Evolutionary conservation across 2,888 invertebrate genomes (phyloP), one percentile per base, ranked within the genome.

Genomic region (Microctonus hyperodae): DNA sequence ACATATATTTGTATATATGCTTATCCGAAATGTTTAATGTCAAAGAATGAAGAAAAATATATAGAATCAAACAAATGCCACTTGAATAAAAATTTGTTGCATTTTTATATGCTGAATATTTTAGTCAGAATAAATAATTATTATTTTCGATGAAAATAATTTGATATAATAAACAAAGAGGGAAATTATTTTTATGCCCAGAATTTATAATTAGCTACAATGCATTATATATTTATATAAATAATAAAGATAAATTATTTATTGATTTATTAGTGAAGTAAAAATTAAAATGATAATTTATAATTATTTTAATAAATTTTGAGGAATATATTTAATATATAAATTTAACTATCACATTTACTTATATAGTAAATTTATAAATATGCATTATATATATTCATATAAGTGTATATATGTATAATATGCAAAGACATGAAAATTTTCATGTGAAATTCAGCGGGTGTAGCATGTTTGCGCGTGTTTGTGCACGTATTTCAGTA

Each of bases 381-480:
- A 11, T 33, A 53, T 53, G 37, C 37, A 62, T 51, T 11, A 23
- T 25, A 55, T n/a, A n/a, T n/a, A n/a, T n/a, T n/a, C n/a, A n/a
- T n/a, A n/a, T n/a, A n/a, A n/a, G n/a, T n/a, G n/a, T n/a, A n/a
- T 31, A 56, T 33, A 25, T n/a, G n/a, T 31, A 56, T 33, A 25
- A 28, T 11, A 28, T 11, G 16, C 20, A 44, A 44, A 16, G 35
- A 10, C 28, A 28, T 3, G 16, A 44, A 44, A 20, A 44, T 44
- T 44, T 16, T 44, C 16, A 44, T 44, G 16, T 16, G 44, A 16
- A 44, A 44, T 44, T 44, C 16, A 44, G 7, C 16, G 16, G 6
- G 44, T 44, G 16, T 16, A n/a, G 5, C 6, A 5, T n/a, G 16
- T 40, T 13, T 4, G n/a, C n/a, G 5, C 7, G 16, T 44, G 16